These are phyloP conservation scores for Scaptomyza montana DNA, from an alignment of 1,140 invertebrate genomes.

Conservation along the genomic window DNA sequence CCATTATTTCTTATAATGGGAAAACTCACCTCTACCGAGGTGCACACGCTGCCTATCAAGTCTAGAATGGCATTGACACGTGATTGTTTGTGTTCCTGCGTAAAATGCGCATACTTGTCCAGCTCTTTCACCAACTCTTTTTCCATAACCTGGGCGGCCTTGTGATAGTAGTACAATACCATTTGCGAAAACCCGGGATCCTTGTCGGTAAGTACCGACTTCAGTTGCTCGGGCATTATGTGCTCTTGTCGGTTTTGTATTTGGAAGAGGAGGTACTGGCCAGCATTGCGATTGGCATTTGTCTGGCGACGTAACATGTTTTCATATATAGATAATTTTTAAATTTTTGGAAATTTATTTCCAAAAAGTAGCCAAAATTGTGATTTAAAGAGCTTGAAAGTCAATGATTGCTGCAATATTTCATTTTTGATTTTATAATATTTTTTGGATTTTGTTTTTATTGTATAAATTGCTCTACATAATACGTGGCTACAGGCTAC, in stretches of 20 bases:
- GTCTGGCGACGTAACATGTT: background rate
- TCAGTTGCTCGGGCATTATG: slow-evolving; percentile 86
- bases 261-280: background rate
- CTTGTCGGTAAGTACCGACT: slow-evolving; percentile 85
- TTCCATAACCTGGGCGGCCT: slow-evolving; percentile 87
- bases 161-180: slow-evolving; percentile 90
- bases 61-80: slow-evolving; percentile 84
- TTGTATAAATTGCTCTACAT: slow-evolving; percentile 66
- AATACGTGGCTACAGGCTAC: slow-evolving; percentile 70
- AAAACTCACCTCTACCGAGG: slow-evolving; percentile 88
- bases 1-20: slow-evolving; percentile 91
- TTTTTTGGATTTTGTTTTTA: slow-evolving; percentile 59
- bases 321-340: background rate
- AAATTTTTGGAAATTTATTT: background rate
- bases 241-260: slow-evolving; percentile 59
- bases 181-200: slow-evolving; percentile 89
- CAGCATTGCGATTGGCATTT: background rate
- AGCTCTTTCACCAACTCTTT: slow-evolving; percentile 87
- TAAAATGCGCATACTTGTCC: slow-evolving; percentile 84
- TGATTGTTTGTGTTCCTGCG: slow-evolving; percentile 83
- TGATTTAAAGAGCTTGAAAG: background rate
- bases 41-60: slow-evolving; percentile 90
- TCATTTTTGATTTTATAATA: slow-evolving; percentile 42
- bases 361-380: background rate
- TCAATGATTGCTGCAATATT: slow-evolving; percentile 12